Percentiles rank a stretch among this genome's conserved stretches.
These are phyloP conservation scores for Athripsodes cinereus DNA, from an alignment of 2,888 invertebrate genomes.

Conservation along the genomic window DNA sequence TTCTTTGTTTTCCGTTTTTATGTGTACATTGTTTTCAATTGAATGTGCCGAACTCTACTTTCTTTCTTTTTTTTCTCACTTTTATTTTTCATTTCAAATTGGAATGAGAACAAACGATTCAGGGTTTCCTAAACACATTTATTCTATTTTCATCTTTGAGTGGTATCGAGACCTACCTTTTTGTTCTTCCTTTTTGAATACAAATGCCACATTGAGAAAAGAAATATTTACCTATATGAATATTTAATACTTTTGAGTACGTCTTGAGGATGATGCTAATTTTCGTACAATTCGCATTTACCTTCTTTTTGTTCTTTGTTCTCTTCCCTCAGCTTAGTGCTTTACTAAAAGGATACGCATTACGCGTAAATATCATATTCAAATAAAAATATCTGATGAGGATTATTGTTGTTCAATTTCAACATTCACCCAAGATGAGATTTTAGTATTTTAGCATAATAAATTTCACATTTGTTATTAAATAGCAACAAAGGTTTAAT, in stretches of 20 bases:
- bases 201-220: background rate
- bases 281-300: no score
- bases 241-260: background rate
- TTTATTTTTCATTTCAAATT: background rate
- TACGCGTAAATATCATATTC: no score
- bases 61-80: slow-evolving; percentile 6
- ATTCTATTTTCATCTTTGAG: background rate
- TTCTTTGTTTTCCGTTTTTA: slow-evolving; percentile 24
- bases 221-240: background rate
- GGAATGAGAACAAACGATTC: background rate
- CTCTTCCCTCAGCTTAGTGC: no score
- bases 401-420: no score
- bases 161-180: background rate
- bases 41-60: slow-evolving; percentile 19
- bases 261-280: background rate
- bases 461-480: no score
- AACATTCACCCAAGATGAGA: no score
- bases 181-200: background rate
- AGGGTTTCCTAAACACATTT: background rate
- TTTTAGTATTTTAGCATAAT: no score
- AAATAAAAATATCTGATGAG: no score
- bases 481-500: no score
- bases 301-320: slow-evolving; percentile 4
- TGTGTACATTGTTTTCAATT: slow-evolving; percentile 25
- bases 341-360: no score